Percentiles rank a stretch among this genome's conserved stretches.
Conservation (phyloP, 2,888 invertebrate genomes). For the Drosophila peninsularis region DNA sequence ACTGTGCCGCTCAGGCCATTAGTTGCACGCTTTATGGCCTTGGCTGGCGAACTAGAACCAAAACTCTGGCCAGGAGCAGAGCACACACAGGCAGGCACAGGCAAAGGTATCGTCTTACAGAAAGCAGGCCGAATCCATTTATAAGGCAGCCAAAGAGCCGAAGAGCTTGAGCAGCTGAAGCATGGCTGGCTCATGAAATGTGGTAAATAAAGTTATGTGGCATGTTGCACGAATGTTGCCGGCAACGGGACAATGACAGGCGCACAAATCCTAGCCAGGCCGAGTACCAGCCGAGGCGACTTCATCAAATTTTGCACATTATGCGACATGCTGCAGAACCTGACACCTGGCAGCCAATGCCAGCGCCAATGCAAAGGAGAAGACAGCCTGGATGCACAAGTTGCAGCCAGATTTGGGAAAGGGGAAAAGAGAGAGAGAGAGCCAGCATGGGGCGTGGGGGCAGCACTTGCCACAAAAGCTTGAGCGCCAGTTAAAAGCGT, state of each 20-base stretch:
- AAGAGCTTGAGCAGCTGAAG: conserved; percentile 3
- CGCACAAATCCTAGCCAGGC: conserved; percentile 51
- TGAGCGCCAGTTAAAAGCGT: conserved; percentile 76
- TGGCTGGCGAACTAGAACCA: not conserved
- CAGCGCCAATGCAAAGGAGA: conserved; percentile 37
- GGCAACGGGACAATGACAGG: conserved; percentile 16
- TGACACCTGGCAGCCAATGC: conserved; percentile 70
- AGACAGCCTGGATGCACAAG: conserved; percentile 51
- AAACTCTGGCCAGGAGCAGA: conserved; percentile 21
- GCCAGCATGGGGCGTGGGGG: not conserved
- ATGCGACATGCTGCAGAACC: conserved; percentile 78
- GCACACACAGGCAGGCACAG: conserved; percentile 41
- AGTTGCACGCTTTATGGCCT: conserved; percentile 57
- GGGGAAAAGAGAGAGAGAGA: not conserved
- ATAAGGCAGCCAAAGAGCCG: conserved; percentile 49
- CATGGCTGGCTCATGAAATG: conserved; percentile 47
- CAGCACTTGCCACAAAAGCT: conserved; percentile 33
- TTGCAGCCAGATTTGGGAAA: conserved; percentile 25
- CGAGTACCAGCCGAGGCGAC: conserved; percentile 41
- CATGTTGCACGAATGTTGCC: conserved; percentile 27
- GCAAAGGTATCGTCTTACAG: conserved; percentile 35
- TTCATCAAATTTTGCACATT: conserved; percentile 81
- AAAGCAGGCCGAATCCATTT: conserved; percentile 39
- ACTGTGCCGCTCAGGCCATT: conserved; percentile 32
- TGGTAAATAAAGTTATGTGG: conserved; percentile 60